These are phyloP conservation scores for Bergia puertoricense DNA, from an alignment of 92 coral and sea anemone species.

Conservation along the genomic window DNA sequence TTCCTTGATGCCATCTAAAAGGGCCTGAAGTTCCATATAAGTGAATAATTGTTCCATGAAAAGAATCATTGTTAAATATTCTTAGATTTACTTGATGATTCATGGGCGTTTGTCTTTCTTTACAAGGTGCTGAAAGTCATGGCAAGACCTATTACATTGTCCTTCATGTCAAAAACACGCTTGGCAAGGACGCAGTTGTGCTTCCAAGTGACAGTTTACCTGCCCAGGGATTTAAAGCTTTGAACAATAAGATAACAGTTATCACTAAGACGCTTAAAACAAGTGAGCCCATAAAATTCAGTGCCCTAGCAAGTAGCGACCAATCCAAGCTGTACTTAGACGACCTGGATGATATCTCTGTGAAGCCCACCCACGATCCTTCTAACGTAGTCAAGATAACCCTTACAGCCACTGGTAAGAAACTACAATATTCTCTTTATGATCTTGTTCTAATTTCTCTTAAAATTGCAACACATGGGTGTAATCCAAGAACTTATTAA, in stretches of 20 bases:
- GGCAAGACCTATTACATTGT: slow-evolving; percentile 71
- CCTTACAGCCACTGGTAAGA: slow-evolving; percentile 72
- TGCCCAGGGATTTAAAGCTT: slow-evolving; percentile 74
- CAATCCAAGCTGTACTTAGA: slow-evolving; percentile 65
- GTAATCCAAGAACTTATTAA: too few species aligned
- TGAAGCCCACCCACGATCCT: slow-evolving; percentile 66
- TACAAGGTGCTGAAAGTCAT: slow-evolving; percentile 71
- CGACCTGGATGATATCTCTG: slow-evolving; percentile 64
- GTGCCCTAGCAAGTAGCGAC: slow-evolving; percentile 66
- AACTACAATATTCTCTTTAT: not conserved
- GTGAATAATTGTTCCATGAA: too few species aligned
- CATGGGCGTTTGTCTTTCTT: not conserved
- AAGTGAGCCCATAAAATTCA: slow-evolving; percentile 52
- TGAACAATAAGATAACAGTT: slow-evolving; percentile 42
- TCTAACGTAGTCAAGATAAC: slow-evolving; percentile 57
- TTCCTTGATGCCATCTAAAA: too few species aligned
- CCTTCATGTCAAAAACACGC: slow-evolving; percentile 64
- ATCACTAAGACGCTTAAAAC: slow-evolving; percentile 64
- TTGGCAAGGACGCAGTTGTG: slow-evolving; percentile 62
- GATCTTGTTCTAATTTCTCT: too few species aligned
- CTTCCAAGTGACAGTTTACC: slow-evolving; percentile 78
- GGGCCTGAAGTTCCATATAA: too few species aligned
- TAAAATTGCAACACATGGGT: too few species aligned
- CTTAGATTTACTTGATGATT: not conserved
- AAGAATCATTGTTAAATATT: too few species aligned